Percentiles rank a stretch among this genome's conserved stretches.
Conservation (phyloP, 2,888 invertebrate species). For the Ditula angustiorana region DNA sequence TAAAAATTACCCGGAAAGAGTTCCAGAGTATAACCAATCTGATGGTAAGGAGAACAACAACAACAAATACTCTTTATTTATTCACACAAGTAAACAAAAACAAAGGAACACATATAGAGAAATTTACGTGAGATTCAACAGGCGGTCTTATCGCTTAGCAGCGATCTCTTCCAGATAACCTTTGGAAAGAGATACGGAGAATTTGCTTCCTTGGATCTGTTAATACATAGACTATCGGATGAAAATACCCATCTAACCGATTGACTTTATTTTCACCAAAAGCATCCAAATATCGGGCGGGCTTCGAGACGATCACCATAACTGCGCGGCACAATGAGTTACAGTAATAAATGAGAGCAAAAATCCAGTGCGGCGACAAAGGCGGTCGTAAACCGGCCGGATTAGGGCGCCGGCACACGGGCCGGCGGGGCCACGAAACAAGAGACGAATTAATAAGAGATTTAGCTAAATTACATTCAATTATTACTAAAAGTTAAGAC, state of each 20-base stretch:
- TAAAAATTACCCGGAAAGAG: too few species aligned
- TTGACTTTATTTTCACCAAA: background rate
- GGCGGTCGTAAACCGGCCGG: conserved; percentile 76
- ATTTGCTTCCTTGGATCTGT: background rate
- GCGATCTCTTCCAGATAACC: too few species aligned
- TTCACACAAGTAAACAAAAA: too few species aligned
- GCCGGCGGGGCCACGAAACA: conserved; percentile 49
- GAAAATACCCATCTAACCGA: background rate
- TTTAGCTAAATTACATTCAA: too few species aligned
- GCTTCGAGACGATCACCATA: conserved; percentile 8
- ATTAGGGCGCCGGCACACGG: conserved; percentile 70
- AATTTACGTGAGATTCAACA: too few species aligned
- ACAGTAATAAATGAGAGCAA: conserved; percentile 73
- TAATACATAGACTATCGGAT: background rate
- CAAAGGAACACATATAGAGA: too few species aligned
- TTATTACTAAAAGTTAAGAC: too few species aligned
- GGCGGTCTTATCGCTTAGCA: too few species aligned
- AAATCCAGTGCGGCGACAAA: conserved; percentile 70
- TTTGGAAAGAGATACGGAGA: too few species aligned
- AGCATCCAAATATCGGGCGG: background rate
- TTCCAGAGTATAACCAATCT: too few species aligned
- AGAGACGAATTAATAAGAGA: background rate
- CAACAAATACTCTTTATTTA: too few species aligned
- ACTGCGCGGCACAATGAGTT: conserved; percentile 56
- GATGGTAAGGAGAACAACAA: too few species aligned